A percentile compares a stretch with the other conserved stretches of the same genome.
Conservation (phyloP, 2,113 vertebrate genomes). For the Otis tarda region DNA sequence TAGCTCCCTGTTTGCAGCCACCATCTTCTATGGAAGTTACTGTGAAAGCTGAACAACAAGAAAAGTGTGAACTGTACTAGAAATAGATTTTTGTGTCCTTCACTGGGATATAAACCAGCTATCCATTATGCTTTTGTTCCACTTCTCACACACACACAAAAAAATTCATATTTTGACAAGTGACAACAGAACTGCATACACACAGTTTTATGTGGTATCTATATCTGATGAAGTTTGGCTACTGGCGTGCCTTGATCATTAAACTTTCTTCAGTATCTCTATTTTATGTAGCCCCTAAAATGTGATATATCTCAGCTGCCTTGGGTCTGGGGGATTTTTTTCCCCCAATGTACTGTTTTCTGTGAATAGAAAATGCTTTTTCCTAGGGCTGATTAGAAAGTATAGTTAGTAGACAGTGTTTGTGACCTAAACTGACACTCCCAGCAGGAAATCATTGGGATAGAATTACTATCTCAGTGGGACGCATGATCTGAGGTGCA, state of each 20-base stretch:
- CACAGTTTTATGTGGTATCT: background rate
- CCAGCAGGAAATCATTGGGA: background rate
- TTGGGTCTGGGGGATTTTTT: background rate
- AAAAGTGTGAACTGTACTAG: background rate
- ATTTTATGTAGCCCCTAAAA: background rate
- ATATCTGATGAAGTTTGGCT: background rate
- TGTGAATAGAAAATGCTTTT: background rate
- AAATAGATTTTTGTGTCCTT: background rate
- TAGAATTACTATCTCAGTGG: background rate
- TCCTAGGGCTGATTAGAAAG: background rate
- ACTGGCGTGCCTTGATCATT: background rate
- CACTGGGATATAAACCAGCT: background rate
- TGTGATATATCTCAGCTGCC: background rate
- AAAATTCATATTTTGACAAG: fast-evolving
- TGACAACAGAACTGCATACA: background rate
- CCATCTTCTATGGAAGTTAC: background rate
- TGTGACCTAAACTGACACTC: background rate
- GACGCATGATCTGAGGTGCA: background rate
- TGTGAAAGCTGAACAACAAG: background rate
- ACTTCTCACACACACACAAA: background rate
- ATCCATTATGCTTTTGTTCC: background rate
- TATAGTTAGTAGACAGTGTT: background rate
- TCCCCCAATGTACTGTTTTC: background rate
- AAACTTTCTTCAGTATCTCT: background rate
- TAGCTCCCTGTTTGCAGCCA: background rate